phyloP scores from a whole-genome alignment of 2,888 invertebrate species.

The Oasisia sp. region DNA sequence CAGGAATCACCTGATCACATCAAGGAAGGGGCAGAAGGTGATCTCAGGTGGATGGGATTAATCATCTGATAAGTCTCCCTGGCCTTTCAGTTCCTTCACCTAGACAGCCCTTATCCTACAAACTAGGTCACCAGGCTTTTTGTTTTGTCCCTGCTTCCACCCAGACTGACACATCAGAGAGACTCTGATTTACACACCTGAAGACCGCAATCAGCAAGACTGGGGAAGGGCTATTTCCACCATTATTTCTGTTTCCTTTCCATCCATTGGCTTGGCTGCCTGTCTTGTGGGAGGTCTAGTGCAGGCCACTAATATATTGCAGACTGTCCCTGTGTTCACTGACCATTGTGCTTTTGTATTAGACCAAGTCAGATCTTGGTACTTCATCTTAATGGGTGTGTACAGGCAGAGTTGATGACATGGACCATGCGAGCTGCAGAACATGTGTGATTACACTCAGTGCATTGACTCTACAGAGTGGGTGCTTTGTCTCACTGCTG shows the following conservation, averaged over 20 bases:
- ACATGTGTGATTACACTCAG: background rate
- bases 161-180: background rate
- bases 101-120: background rate
- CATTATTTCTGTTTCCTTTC: background rate
- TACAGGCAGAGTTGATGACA: background rate
- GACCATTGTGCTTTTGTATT: background rate
- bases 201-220: background rate
- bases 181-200: background rate
- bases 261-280: background rate
- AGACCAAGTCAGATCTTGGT: background rate
- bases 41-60: constrained; percentile 13
- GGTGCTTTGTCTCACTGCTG: background rate
- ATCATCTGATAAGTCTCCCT: background rate
- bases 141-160: too few relatives aligned
- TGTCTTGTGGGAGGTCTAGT: background rate
- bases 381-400: background rate
- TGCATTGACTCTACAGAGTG: background rate
- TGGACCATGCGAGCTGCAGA: background rate
- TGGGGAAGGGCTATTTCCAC: background rate
- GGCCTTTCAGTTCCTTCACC: background rate
- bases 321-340: background rate
- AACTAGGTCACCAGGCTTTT: too few relatives aligned
- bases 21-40: background rate
- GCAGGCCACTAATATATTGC: background rate
- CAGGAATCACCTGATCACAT: constrained; percentile 10